Conservation (phyloP, 1,140 invertebrate genomes). For the Danaus plexippus region DNA sequence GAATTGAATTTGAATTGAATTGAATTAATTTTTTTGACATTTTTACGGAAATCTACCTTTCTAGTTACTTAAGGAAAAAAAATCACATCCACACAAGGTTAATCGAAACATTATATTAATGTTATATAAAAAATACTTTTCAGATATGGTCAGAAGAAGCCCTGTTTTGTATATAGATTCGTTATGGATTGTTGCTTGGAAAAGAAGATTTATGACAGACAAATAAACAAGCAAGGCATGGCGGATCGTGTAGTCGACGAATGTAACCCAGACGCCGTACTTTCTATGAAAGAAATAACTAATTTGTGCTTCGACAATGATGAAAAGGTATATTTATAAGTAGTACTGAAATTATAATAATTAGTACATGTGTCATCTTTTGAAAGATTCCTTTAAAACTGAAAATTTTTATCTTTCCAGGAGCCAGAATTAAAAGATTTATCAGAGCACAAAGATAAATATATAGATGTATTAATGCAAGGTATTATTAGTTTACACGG, state of each 20-base stretch:
- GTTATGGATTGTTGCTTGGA: constrained; percentile 98
- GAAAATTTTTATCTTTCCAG: constrained; percentile 23
- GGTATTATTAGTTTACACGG: constrained; percentile 79
- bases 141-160: constrained; percentile 94
- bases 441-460: constrained; percentile 78
- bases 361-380: not conserved
- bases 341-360: not conserved
- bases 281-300: constrained; percentile 95
- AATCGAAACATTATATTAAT: not conserved
- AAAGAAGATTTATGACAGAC: constrained; percentile 97
- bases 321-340: constrained; percentile 73
- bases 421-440: constrained; percentile 83
- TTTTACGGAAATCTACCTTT: not conserved
- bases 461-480: constrained; percentile 86
- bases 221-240: constrained; percentile 98
- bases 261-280: constrained; percentile 95
- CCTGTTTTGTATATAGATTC: constrained; percentile 95
- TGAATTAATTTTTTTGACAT: constrained; percentile 1
- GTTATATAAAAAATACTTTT: constrained; percentile 4
- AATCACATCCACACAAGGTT: not conserved
- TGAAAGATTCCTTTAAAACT: no score
- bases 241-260: constrained; percentile 98
- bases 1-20: not conserved
- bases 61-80: no score
- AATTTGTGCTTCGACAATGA: constrained; percentile 94